Evolutionary conservation across 2,888 invertebrate genomes (phyloP), one percentile per base, ranked within the genome.

Genomic region (Agonopterix arenella): DNA sequence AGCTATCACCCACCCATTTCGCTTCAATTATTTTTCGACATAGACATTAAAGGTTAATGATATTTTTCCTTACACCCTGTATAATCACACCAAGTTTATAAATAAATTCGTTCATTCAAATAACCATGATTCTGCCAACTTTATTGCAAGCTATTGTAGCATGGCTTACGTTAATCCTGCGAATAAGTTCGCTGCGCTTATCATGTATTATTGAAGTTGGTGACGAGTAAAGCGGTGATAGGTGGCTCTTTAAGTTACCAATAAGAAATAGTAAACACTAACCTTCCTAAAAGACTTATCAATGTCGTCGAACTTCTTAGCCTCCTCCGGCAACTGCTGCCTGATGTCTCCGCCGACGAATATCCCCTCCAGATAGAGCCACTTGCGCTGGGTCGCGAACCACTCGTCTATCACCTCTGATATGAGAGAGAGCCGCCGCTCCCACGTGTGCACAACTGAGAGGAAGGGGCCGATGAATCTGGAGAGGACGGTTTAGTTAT

Each of bases 331-430:
- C 48, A 98, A 82, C 69, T 97, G 97, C 0, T 92, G 80, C 47
- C 97, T 90, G 58, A 98, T 97, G 70, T 97, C 97, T 4, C 96
- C 96, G 0, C 95, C 96, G 1, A 97, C 93, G 73, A 97, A 98
- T 55, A 98, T 97, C 0, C 97, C 97, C 73, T 97, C 97, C 57
- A 98, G 84, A 70, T 98, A 97, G 57, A 97, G 89, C 97, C 98
- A 98, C 74, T 96, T 97, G 52, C 94, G 90, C 73, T 98, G 98
- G 2, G 96, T 93, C 2, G 92, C 91, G 71, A 95, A 84, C 97
- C 97, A 98, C 58, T 94, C 94, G 53, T 97, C 97, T 2, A 97
- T 92, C 5, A 97, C 95, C 78, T 97, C 97, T 0, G 94, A 93
- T 53, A 97, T 94, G 8, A 92, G 90, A 0, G 96, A 93, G 64